phyloP scores from a whole-genome alignment of 2,888 invertebrate genomes.

The Therioaphis trifolii region DNA sequence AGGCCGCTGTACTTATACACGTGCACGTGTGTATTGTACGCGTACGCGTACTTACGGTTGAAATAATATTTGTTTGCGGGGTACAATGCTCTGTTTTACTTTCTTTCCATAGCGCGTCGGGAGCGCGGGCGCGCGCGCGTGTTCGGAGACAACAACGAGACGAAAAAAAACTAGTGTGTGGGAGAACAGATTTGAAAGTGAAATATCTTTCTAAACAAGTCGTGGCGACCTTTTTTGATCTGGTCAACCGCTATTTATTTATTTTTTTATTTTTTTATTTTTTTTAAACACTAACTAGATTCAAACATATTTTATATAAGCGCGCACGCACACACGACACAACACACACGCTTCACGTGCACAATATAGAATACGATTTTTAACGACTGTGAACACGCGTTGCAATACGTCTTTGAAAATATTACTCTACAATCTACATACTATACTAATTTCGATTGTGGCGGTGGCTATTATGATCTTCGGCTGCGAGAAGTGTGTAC shows the following conservation, averaged over 20 bases:
- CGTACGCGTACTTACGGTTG: neutral
- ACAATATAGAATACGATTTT: neutral
- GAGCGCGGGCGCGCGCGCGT: neutral
- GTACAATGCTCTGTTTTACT: constrained; percentile 42
- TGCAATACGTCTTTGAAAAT: neutral
- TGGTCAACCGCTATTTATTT: constrained; percentile 40
- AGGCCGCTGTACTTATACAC: constrained; percentile 4
- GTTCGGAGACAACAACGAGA: constrained; percentile 16
- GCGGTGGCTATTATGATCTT: neutral
- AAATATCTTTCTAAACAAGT: constrained; percentile 49
- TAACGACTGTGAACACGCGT: neutral
- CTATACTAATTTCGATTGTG: neutral
- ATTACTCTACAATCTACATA: too few species aligned
- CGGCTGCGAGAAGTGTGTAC: too few species aligned
- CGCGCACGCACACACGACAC: neutral
- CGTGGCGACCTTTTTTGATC: constrained; percentile 44
- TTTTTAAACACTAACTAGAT: constrained; percentile 16
- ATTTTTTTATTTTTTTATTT: too few species aligned
- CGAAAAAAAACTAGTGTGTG: constrained; percentile 33
- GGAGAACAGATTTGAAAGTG: constrained; percentile 59
- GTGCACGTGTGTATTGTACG: too few species aligned
- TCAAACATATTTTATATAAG: neutral
- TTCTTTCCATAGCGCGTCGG: constrained; percentile 33
- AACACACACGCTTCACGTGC: neutral
- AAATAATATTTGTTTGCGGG: constrained; percentile 27